Conservation (phyloP, 1,140 invertebrate species). For the Pseudomyrmex cubaensis region DNA sequence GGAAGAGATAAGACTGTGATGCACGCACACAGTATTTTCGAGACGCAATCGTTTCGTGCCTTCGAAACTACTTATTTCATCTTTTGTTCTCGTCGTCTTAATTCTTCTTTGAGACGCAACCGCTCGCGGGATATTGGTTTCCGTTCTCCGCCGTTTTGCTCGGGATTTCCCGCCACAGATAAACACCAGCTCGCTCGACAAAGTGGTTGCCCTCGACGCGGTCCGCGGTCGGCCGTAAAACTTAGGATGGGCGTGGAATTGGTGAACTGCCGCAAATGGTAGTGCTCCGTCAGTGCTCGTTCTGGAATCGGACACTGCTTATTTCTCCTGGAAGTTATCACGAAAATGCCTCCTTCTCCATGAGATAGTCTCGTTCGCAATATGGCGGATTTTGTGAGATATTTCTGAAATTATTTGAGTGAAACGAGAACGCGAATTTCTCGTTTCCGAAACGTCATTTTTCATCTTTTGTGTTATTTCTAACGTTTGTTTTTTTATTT, state of each 20-base stretch:
- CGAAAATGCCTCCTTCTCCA: conserved; percentile 60
- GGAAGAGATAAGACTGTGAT: neutral
- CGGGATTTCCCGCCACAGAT: conserved; percentile 69
- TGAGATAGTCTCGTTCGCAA: neutral
- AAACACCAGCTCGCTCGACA: conserved; percentile 58
- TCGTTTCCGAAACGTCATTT: no score
- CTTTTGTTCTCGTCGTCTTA: conserved; percentile 30
- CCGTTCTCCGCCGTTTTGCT: conserved; percentile 50
- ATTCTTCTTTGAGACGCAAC: conserved; percentile 39
- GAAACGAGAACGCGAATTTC: no score
- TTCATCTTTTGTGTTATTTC: no score
- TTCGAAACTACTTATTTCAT: neutral
- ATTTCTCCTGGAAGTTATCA: conserved; percentile 72
- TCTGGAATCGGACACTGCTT: conserved; percentile 62
- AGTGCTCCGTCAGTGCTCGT: conserved; percentile 58
- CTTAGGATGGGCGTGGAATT: conserved; percentile 74
- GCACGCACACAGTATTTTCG: neutral
- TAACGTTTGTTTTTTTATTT: no score
- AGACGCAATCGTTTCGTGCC: neutral
- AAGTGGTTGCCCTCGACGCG: conserved; percentile 25
- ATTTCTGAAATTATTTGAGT: neutral
- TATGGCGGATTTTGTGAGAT: conserved; percentile 19
- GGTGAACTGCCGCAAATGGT: conserved; percentile 78
- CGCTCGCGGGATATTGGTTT: conserved; percentile 67
- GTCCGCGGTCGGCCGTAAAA: conserved; percentile 72